These are phyloP conservation scores for Sipha flava DNA, from an alignment of 1,140 invertebrate genomes.

Conservation along the genomic window DNA sequence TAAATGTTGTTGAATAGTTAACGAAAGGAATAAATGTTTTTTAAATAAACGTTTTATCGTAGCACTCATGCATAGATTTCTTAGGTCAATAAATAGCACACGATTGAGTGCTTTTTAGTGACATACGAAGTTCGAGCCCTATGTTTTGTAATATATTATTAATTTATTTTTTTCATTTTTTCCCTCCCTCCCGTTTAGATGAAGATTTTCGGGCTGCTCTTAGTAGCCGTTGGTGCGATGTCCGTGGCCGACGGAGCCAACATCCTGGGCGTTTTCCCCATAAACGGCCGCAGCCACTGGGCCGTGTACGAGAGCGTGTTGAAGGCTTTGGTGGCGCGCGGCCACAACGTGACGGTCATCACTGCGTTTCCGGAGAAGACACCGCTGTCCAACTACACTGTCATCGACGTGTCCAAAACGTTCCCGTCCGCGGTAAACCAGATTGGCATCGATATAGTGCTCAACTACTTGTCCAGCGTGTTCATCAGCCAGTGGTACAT, in stretches of 20 bases:
- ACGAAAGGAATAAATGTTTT: too few relatives aligned
- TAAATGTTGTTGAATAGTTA: too few relatives aligned
- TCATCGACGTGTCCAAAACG: constrained; percentile 41
- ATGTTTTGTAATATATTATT: too few relatives aligned
- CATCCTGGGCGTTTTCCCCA: constrained; percentile 42
- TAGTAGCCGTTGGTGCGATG: background rate
- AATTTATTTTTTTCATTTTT: too few relatives aligned
- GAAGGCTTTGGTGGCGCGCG: constrained; percentile 39
- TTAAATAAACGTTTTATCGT: too few relatives aligned
- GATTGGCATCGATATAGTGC: background rate
- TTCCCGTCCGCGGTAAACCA: background rate
- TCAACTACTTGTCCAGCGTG: background rate
- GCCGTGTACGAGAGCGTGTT: constrained; percentile 41
- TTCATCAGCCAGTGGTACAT: constrained; percentile 1
- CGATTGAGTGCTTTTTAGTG: too few relatives aligned
- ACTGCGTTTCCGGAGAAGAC: constrained; percentile 46
- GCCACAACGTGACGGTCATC: constrained; percentile 42
- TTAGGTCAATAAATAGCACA: too few relatives aligned
- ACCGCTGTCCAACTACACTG: constrained; percentile 47
- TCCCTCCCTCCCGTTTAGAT: too few relatives aligned
- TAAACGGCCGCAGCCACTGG: constrained; percentile 42
- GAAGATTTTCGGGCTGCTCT: background rate
- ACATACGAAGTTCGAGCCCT: too few relatives aligned
- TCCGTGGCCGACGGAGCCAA: background rate
- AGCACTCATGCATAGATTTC: too few relatives aligned